These are phyloP conservation scores for Alosa alosa DNA, from an alignment of 2,113 vertebrate genomes.

Conservation along the genomic window DNA sequence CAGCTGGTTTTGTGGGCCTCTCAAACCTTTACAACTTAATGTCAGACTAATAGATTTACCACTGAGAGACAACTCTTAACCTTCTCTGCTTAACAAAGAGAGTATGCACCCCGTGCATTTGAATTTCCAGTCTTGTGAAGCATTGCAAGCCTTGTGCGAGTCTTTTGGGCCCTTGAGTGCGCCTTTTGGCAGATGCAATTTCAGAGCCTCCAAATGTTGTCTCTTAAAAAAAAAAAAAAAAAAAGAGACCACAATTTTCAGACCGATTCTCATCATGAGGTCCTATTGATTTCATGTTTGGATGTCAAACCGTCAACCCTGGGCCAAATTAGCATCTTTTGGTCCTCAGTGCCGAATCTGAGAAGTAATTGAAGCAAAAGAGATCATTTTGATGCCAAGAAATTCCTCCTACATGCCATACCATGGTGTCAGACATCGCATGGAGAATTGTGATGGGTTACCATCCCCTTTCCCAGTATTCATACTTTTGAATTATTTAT, in stretches of 20 bases:
- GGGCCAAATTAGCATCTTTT: slow-evolving; percentile 26
- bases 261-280: slow-evolving; percentile 37
- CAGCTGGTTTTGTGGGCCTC: background rate
- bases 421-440: background rate
- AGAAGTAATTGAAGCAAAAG: background rate
- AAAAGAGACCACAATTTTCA: slow-evolving; percentile 24
- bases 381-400: background rate
- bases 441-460: background rate
- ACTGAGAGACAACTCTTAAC: background rate
- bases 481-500: background rate
- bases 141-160: background rate
- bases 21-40: background rate
- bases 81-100: background rate
- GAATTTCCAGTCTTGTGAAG: background rate
- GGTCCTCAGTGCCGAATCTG: background rate
- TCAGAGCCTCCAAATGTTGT: slow-evolving; percentile 25
- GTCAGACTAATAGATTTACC: background rate
- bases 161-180: slow-evolving; percentile 6
- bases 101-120: background rate
- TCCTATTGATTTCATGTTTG: slow-evolving; percentile 38
- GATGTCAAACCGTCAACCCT: slow-evolving; percentile 31
- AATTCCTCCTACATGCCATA: background rate
- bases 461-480: background rate
- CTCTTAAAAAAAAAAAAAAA: slow-evolving; percentile 15
- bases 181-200: slow-evolving; percentile 34